phyloP scores from a whole-genome alignment of 2,113 vertebrate genomes.

The Psephotus haematonotus region DNA sequence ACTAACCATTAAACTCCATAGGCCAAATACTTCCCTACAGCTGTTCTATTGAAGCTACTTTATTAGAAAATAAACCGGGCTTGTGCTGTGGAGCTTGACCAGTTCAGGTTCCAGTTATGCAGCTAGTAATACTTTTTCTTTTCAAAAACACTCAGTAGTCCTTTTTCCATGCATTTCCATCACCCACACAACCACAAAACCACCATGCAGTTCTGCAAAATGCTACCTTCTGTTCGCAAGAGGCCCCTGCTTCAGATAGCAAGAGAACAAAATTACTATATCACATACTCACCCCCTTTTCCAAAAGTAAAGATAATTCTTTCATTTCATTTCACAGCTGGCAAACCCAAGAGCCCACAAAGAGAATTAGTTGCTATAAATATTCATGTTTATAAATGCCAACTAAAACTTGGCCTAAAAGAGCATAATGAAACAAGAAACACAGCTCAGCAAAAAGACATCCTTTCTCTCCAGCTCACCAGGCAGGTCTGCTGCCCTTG shows the following conservation, averaged over 20 bases:
- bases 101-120: not conserved
- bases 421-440: not conserved
- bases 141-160: constrained; percentile 1
- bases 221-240: constrained; percentile 4
- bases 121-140: not conserved
- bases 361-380: constrained; percentile 23
- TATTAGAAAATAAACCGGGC: constrained; percentile 11
- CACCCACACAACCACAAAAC: constrained; percentile 38
- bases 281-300: not conserved
- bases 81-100: constrained; percentile 19
- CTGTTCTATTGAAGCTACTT: not conserved
- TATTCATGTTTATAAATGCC: not conserved
- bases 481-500: not conserved
- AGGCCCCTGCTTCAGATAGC: not conserved
- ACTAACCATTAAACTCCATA: constrained; percentile 34
- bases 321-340: constrained; percentile 30
- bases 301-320: constrained; percentile 20
- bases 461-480: not conserved
- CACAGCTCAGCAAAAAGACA: not conserved
- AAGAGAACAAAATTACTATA: not conserved
- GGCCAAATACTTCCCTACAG: constrained; percentile 16
- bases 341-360: not conserved
- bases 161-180: not conserved
- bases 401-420: constrained; percentile 25
- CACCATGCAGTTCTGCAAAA: constrained; percentile 3